Percentiles rank a stretch among this genome's conserved stretches.
Conservation (phyloP, 2,888 invertebrate genomes). For the Pycnomerus fuliginosus region DNA sequence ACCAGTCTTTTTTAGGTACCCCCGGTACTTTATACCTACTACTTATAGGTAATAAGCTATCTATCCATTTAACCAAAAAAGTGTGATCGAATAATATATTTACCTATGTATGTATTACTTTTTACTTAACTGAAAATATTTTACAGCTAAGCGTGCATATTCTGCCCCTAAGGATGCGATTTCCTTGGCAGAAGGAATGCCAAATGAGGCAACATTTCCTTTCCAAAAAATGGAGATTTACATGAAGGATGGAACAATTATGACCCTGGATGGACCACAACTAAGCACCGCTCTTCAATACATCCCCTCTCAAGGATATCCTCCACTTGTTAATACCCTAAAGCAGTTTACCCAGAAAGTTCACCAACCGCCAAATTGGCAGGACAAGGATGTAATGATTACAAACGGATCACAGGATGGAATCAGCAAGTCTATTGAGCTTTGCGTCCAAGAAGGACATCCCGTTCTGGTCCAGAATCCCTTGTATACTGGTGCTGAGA, state of each 20-base stretch:
- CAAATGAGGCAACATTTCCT: constrained; percentile 71
- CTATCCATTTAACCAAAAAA: no score
- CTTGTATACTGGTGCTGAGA: constrained; percentile 69
- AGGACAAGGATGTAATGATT: constrained; percentile 63
- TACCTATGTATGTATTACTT: no score
- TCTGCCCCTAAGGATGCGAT: constrained; percentile 56
- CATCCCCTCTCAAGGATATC: constrained; percentile 69
- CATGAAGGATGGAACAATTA: constrained; percentile 57
- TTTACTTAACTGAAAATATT: constrained; percentile 9
- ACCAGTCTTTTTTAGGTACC: no score
- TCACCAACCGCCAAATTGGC: constrained; percentile 67
- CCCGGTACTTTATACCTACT: no score
- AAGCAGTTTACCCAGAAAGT: constrained; percentile 62
- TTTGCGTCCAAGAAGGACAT: constrained; percentile 69
- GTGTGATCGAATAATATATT: no score
- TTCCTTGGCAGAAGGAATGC: constrained; percentile 72
- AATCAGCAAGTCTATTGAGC: constrained; percentile 71
- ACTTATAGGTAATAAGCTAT: no score
- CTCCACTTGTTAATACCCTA: constrained; percentile 60
- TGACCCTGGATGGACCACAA: constrained; percentile 60
- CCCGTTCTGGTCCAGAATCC: constrained; percentile 70
- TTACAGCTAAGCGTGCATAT: constrained; percentile 56
- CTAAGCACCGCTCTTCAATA: constrained; percentile 72
- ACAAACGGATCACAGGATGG: constrained; percentile 79
- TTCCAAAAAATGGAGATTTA: constrained; percentile 63